phyloP scores from a whole-genome alignment of 2,797 vertebrate species.

The Podargus strigoides region DNA sequence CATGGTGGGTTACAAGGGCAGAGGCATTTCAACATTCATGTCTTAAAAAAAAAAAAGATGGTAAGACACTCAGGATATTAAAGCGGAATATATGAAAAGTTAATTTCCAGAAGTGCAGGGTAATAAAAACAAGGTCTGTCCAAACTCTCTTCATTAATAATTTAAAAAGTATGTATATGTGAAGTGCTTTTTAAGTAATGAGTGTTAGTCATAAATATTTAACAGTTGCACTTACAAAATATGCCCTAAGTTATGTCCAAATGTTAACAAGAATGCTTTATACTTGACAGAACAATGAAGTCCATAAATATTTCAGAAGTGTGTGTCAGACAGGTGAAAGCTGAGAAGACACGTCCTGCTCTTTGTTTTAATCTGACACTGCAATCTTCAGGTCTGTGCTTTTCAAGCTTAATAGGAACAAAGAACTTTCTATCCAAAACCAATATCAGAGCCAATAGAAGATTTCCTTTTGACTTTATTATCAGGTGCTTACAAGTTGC shows the following conservation, averaged over 20 bases:
- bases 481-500: not conserved
- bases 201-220: slow-evolving; percentile 74
- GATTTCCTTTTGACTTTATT: slow-evolving; percentile 38
- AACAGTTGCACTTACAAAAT: slow-evolving; percentile 66
- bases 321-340: slow-evolving; percentile 37
- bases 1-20: not conserved
- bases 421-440: slow-evolving; percentile 24
- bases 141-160: slow-evolving; percentile 67
- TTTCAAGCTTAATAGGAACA: slow-evolving; percentile 27
- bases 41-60: slow-evolving; percentile 9
- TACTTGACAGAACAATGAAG: slow-evolving; percentile 65
- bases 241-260: slow-evolving; percentile 69
- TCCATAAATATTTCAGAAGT: slow-evolving; percentile 69
- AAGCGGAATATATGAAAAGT: slow-evolving; percentile 41
- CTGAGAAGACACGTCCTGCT: slow-evolving; percentile 3
- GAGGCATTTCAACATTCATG: not conserved
- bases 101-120: slow-evolving; percentile 59
- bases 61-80: slow-evolving; percentile 23
- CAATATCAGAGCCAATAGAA: not conserved
- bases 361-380: slow-evolving; percentile 31
- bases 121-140: slow-evolving; percentile 64
- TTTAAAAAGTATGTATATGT: slow-evolving; percentile 61
- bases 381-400: slow-evolving; percentile 14
- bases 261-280: slow-evolving; percentile 68
- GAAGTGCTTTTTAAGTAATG: slow-evolving; percentile 71